Conservation (phyloP, 2,113 vertebrate genomes). For the Sclerurus mexicanus region DNA sequence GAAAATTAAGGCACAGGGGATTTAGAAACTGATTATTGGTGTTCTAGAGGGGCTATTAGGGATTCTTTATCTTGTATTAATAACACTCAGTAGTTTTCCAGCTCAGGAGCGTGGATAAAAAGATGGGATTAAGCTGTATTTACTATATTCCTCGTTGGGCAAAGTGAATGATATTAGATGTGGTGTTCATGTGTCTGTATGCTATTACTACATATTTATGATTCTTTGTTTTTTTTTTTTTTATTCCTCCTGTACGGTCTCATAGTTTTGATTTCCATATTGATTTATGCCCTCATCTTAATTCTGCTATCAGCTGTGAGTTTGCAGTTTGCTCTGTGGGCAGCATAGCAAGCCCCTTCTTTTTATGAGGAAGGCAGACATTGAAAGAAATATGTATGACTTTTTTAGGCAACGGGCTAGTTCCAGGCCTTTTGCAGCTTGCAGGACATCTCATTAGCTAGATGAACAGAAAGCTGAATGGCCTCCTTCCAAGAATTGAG, state of each 20-base stretch:
- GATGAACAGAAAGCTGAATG: neutral
- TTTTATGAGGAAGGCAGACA: neutral
- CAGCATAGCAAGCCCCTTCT: neutral
- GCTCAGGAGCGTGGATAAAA: neutral
- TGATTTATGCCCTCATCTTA: neutral
- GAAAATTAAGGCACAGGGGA: neutral
- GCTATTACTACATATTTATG: neutral
- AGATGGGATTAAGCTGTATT: neutral
- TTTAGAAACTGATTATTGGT: neutral
- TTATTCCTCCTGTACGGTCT: neutral
- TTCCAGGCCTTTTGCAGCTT: neutral
- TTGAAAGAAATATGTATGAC: neutral
- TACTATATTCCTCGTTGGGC: neutral
- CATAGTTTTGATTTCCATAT: neutral
- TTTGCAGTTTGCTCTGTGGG: neutral
- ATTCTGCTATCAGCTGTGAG: neutral
- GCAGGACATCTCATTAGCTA: neutral
- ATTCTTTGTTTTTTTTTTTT: neutral
- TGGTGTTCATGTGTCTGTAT: neutral
- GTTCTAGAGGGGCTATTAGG: neutral
- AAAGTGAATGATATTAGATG: neutral
- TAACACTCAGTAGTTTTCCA: neutral
- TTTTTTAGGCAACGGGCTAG: neutral
- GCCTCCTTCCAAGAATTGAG: neutral
- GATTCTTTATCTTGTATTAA: neutral